These are phyloP conservation scores for Brachypodius melanocephalos DNA, from an alignment of 2,113 vertebrate species.

Conservation along the genomic window DNA sequence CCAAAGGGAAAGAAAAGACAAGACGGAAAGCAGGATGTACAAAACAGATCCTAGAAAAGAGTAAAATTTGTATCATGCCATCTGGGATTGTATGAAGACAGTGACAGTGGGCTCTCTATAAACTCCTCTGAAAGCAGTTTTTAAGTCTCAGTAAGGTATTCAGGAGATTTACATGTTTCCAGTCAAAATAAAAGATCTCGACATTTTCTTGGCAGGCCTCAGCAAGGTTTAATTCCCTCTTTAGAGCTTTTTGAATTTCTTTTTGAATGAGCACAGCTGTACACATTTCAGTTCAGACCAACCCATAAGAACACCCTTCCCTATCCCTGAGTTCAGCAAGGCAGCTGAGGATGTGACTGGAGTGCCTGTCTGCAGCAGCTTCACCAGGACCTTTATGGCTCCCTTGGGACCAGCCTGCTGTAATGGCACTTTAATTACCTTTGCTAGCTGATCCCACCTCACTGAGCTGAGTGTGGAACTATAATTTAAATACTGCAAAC, in stretches of 20 bases:
- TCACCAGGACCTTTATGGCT: fast-evolving
- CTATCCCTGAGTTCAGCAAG: fast-evolving
- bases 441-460: neutral
- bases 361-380: neutral
- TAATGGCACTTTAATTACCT: neutral
- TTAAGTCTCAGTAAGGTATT: neutral
- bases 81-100: neutral
- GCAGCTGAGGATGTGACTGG: neutral
- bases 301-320: fast-evolving
- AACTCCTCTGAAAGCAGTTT: neutral
- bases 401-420: neutral
- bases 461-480: fast-evolving
- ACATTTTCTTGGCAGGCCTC: neutral
- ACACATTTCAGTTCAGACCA: neutral
- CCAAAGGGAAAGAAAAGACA: neutral
- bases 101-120: neutral
- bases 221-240: neutral
- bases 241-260: neutral
- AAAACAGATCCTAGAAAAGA: neutral
- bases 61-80: neutral
- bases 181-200: neutral
- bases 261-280: neutral
- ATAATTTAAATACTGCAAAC: neutral
- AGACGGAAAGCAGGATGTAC: neutral
- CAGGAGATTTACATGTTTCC: neutral